Percentiles rank a stretch among this genome's conserved stretches.
Evolutionary conservation across 1,140 invertebrate genomes (phyloP).

Genomic region (Caenorhabditis tropicalis): DNA sequence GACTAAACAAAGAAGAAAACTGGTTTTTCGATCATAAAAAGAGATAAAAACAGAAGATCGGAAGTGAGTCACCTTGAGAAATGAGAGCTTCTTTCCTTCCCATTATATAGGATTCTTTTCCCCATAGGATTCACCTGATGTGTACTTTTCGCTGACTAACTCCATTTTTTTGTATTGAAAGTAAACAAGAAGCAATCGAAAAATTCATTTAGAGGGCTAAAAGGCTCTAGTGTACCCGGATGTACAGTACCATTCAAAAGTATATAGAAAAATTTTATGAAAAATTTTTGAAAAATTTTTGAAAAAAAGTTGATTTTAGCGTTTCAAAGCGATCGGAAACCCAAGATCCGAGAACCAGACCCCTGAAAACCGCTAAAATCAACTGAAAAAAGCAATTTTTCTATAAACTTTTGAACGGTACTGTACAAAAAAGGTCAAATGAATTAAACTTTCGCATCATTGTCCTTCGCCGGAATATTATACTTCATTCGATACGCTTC

Average conservation of each 20-base stretch:
- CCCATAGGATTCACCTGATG: constrained; percentile 13
- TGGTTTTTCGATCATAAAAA: background rate
- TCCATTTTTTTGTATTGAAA: background rate
- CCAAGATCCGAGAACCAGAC: background rate
- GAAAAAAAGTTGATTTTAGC: no score
- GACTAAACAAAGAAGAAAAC: constrained; percentile 32
- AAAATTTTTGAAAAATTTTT: no score
- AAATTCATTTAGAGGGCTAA: background rate
- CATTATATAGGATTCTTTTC: background rate
- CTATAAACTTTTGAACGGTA: no score
- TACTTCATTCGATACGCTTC: constrained; percentile 35
- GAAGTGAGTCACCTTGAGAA: constrained; percentile 7
- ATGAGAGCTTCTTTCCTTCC: background rate
- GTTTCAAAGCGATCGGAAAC: no score
- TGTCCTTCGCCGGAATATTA: constrained; percentile 32
- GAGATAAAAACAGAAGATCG: constrained; percentile 4
- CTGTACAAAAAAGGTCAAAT: background rate
- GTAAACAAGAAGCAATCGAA: background rate
- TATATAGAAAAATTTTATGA: no score
- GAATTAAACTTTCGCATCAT: constrained; percentile 24
- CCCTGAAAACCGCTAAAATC: background rate
- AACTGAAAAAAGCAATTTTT: no score
- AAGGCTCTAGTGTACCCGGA: background rate
- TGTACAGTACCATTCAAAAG: background rate
- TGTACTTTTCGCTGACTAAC: constrained; percentile 43